phyloP scores from a whole-genome alignment of 2,113 vertebrate genomes.

The Vulpes vulpes region DNA sequence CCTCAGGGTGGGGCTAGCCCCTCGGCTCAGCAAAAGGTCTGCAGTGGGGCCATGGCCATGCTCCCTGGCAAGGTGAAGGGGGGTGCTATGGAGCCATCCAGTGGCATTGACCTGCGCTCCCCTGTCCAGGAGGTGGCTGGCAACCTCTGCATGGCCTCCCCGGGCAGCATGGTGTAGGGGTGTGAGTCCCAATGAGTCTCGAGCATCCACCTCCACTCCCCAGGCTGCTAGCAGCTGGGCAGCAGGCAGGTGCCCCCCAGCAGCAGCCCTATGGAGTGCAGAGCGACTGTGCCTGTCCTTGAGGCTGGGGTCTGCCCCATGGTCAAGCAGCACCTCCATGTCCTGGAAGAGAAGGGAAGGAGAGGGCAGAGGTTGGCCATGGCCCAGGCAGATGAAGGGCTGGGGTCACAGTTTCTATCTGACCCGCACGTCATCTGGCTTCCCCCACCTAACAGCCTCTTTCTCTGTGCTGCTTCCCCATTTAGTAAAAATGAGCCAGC shows the following conservation, averaged over 20 bases:
- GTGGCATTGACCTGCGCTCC: slow-evolving; percentile 55
- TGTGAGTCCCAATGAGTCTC: slow-evolving; percentile 77
- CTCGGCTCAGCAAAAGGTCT: slow-evolving; percentile 68
- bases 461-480: background rate
- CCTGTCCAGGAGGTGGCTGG: slow-evolving; percentile 76
- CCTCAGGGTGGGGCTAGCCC: slow-evolving; percentile 40
- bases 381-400: background rate
- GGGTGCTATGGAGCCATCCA: slow-evolving; percentile 74
- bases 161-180: slow-evolving; percentile 79
- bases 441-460: background rate
- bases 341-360: slow-evolving; percentile 61
- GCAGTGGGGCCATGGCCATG: background rate
- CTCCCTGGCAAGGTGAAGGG: slow-evolving; percentile 78
- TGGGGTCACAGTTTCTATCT: background rate
- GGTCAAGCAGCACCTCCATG: slow-evolving; percentile 72
- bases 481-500: background rate
- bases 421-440: background rate
- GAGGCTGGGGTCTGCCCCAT: slow-evolving; percentile 61
- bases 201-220: slow-evolving; percentile 39
- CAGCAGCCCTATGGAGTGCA: slow-evolving; percentile 79
- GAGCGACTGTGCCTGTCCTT: slow-evolving; percentile 74
- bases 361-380: background rate
- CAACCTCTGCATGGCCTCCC: slow-evolving; percentile 42
- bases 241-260: slow-evolving; percentile 40
- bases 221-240: slow-evolving; percentile 66